Conservation (phyloP, 2,888 invertebrate species). For the Penaeus monodon region DNA sequence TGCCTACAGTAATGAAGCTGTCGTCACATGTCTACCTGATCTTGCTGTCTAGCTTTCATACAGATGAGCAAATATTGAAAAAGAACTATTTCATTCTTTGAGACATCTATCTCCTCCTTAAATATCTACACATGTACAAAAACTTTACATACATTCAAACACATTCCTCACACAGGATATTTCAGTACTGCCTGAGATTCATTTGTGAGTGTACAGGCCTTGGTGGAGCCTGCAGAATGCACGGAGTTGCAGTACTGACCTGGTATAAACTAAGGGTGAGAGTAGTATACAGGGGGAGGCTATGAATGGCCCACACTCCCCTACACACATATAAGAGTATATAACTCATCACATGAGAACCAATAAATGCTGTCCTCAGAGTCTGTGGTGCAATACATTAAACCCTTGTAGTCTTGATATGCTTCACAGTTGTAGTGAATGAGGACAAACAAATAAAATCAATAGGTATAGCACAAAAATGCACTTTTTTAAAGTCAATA, state of each 20-base stretch:
- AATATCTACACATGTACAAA: conserved; percentile 62
- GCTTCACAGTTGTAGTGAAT: conserved; percentile 54
- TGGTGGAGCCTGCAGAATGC: conserved; percentile 25
- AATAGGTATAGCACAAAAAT: conserved; percentile 50
- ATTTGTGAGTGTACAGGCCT: conserved; percentile 53
- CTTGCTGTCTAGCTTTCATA: conserved; percentile 62
- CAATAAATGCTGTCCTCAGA: conserved; percentile 46
- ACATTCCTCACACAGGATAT: conserved; percentile 45
- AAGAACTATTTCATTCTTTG: conserved; percentile 59
- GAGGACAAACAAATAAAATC: conserved; percentile 49
- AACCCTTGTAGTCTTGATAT: conserved; percentile 53
- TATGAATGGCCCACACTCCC: conserved; percentile 33
- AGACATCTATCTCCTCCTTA: conserved; percentile 61
- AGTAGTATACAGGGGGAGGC: conserved; percentile 43
- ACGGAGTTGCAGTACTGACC: conserved; percentile 51
- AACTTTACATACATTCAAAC: conserved; percentile 61
- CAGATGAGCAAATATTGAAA: conserved; percentile 63
- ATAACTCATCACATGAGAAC: conserved; percentile 48
- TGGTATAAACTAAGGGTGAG: conserved; percentile 43
- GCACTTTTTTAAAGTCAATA: conserved; percentile 38
- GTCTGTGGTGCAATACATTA: conserved; percentile 50
- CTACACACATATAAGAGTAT: conserved; percentile 40
- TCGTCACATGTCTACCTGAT: conserved; percentile 52
- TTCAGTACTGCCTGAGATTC: conserved; percentile 62
- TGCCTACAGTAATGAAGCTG: conserved; percentile 57